Evolutionary conservation across 2,797 vertebrate genomes (phyloP).

Genomic region (Brachyrhaphis roseni): DNA sequence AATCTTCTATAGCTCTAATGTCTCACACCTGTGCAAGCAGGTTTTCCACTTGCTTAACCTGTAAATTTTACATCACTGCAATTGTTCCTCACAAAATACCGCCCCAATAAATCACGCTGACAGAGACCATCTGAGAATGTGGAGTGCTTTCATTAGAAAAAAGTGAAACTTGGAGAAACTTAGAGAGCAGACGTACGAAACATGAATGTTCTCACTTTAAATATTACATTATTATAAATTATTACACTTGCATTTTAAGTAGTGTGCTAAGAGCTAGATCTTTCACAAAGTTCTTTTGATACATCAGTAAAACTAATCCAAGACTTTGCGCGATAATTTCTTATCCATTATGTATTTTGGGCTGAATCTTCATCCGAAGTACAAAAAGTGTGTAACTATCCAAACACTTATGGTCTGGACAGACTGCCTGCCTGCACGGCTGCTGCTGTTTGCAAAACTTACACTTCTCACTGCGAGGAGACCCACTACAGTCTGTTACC

Average conservation of each 20-base stretch:
- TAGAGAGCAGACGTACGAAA: background rate
- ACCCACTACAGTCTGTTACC: slow-evolving; percentile 31
- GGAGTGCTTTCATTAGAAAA: background rate
- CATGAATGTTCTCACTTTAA: background rate
- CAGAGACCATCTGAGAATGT: background rate
- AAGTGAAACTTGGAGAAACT: background rate
- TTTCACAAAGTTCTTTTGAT: background rate
- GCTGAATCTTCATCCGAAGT: background rate
- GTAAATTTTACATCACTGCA: slow-evolving; percentile 10
- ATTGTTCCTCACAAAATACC: slow-evolving; percentile 4
- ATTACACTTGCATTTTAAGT: slow-evolving; percentile 1
- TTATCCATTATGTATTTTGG: background rate
- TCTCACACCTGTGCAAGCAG: background rate
- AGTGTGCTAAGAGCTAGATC: background rate
- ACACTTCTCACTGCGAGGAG: slow-evolving; percentile 28
- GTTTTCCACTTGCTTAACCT: slow-evolving; percentile 7
- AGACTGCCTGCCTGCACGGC: slow-evolving; percentile 20
- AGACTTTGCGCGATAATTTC: background rate
- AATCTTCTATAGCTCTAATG: background rate
- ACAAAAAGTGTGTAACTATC: slow-evolving; percentile 20
- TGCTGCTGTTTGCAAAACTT: slow-evolving; percentile 38
- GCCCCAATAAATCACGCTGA: background rate
- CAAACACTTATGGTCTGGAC: slow-evolving; percentile 21
- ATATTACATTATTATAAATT: slow-evolving; percentile 6
- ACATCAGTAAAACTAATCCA: background rate